Base-by-base conservation (phyloP, 2,113 vertebrate genomes). In the Pampusana beccarii region DNA sequence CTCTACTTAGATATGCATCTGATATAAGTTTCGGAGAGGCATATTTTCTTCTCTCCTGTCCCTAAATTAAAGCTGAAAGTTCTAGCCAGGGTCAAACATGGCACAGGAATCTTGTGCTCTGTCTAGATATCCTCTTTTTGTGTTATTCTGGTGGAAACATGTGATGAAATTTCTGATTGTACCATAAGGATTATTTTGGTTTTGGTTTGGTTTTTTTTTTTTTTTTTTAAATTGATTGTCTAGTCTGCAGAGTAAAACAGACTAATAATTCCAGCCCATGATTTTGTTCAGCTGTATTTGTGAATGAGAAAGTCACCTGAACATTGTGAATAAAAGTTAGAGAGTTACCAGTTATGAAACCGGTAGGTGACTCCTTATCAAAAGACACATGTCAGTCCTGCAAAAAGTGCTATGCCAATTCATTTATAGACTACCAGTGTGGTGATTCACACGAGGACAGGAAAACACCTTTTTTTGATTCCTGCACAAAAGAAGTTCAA, bases 401-500 rank as follows among this genome's bases (percentile, higher is more conserved):
- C 8, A 18, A 20, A 69, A 29, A 31, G 7, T 36, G 2, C 9
- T 46, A 18, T 0, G 4, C 38, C 9, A 2, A 21, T 42, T 70
- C 62, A 12, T 1, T 36, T 42, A 2, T 1, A 9, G 1, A 38
- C 7, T 34, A 14, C 4, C 5, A 29, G 5, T 5, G 6, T 8
- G 9, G 5, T 31, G 16, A 19, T 25, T 44, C 24, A 31, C 11
- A 5, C 0, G 0, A 29, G 16, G 7, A 20, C 8, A 11, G 1
- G 2, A 8, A 69, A 69, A 16, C 6, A 48, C 1, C 2, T 80
- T 60, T 53, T 36, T 77, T 33, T 46, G 2, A 23, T 18, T 40
- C 10, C 8, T 16, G 10, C 73, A 5, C 5, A 29, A 60, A 88
- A 33, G 10, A 53, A 11, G 4, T 42, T 64, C 12, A 23, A 42